Percentiles rank a stretch among this genome's conserved stretches.
phyloP scores from a whole-genome alignment of 2,888 invertebrate genomes.

The Heliconius ismenius region DNA sequence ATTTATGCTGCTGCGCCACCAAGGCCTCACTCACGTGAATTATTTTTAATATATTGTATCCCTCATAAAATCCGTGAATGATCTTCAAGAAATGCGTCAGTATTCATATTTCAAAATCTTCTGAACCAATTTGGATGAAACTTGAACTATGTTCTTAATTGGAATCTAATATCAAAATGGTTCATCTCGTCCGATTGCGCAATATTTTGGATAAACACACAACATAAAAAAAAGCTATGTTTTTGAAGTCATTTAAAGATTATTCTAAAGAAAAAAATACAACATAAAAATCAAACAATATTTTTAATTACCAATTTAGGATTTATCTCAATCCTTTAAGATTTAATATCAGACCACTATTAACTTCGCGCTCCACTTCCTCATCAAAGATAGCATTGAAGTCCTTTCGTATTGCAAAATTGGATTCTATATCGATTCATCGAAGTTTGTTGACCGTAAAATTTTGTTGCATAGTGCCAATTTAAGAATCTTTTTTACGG shows the following conservation, averaged over 20 bases:
- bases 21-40: too few relatives aligned
- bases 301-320: conserved; percentile 7
- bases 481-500: not conserved
- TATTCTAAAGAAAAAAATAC: not conserved
- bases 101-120: not conserved
- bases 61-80: not conserved
- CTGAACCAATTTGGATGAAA: not conserved
- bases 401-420: conserved; percentile 27
- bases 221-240: not conserved
- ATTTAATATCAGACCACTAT: conserved; percentile 24
- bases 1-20: too few relatives aligned
- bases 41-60: not conserved
- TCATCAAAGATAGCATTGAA: conserved; percentile 19
- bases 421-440: conserved; percentile 27
- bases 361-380: conserved; percentile 24
- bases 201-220: not conserved
- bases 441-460: conserved; percentile 16
- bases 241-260: not conserved
- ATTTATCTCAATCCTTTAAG: conserved; percentile 9
- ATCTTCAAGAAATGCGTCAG: too few relatives aligned
- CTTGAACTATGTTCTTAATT: not conserved
- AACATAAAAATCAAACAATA: not conserved
- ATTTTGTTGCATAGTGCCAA: conserved; percentile 2
- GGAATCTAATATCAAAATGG: too few relatives aligned
- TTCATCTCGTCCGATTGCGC: too few relatives aligned